Base-by-base conservation (phyloP, 2,888 invertebrate species). In the Macrosiphum euphorbiae region DNA sequence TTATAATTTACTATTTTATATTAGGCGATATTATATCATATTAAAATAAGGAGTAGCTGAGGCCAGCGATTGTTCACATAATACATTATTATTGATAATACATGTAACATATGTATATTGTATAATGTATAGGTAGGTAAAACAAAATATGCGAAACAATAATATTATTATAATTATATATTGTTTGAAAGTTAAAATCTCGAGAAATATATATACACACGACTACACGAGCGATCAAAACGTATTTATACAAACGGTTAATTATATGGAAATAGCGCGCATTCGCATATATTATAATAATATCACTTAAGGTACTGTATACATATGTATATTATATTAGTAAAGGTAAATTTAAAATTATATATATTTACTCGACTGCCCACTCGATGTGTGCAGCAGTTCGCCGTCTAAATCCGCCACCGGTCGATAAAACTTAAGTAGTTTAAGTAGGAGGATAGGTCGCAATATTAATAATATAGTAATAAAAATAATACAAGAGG, bases 341-440 rank as follows among this genome's bases (percentile, higher is more conserved):
- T 35, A 78, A 8, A 35, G 8, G 78, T 20, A 78, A 35, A 67
- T 67, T 16, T n/a, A 67, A 78, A 20, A 35, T 78, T 50, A 50
- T 28, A n/a, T 87, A 35, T 35, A 52, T 78, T 78, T 78, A 78
- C 35, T 78, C 35, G 35, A 35, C 35, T 35, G 20, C 89, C 58
- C 52, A 61, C 61, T 52, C 52, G 47, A 20, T 47, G 28, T n/a
- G 58, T 44, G 11, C 8, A 61, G 35, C 10, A 61, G 41, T 89
- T 61, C 3, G 0, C 10, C 61, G 89, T 47, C 55, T 35, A 61
- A 61, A 89, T 61, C 44, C 61, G 89, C 89, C 89, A 89, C 89
- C 44, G 89, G 89, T 89, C 89, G 89, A 89, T 26, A 28, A 89
- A 61, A 89, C n/a, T 41, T 47, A 89, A 89, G 89, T 44, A 61